Percentiles rank a stretch among this genome's conserved stretches.
Conservation (phyloP, 2,888 invertebrate species). For the Nomada goodeniana region DNA sequence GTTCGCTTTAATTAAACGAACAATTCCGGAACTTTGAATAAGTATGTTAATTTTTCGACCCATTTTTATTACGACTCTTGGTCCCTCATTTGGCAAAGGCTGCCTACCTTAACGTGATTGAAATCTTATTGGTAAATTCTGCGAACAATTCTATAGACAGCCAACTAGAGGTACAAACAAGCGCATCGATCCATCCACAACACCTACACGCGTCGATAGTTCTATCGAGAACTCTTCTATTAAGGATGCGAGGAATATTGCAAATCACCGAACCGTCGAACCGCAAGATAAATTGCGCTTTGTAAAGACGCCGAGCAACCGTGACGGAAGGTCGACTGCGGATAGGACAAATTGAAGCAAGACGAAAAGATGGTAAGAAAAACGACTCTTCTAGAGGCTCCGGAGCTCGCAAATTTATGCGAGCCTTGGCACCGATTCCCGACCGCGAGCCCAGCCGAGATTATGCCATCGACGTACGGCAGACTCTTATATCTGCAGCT, state of each 20-base stretch:
- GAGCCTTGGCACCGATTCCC: slow-evolving; percentile 78
- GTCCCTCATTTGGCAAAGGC: no score
- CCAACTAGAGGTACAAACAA: no score
- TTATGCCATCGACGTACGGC: slow-evolving; percentile 73
- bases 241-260: neutral
- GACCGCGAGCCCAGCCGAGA: slow-evolving; percentile 66
- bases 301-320: slow-evolving; percentile 13
- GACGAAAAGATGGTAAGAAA: slow-evolving; percentile 29
- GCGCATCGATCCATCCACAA: no score
- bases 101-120: no score
- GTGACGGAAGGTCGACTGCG: slow-evolving; percentile 39
- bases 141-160: no score
- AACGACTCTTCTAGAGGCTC: slow-evolving; percentile 57
- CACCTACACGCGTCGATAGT: no score
- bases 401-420: slow-evolving; percentile 75
- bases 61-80: no score
- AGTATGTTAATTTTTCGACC: no score
- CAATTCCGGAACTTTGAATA: no score
- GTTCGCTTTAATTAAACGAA: no score
- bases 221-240: no score
- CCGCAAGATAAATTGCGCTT: slow-evolving; percentile 51
- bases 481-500: slow-evolving; percentile 46
- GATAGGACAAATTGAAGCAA: slow-evolving; percentile 37
- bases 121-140: no score
- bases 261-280: slow-evolving; percentile 18